Base-by-base conservation (phyloP, 2,888 invertebrate species). In the Euplagia quadripunctaria region DNA sequence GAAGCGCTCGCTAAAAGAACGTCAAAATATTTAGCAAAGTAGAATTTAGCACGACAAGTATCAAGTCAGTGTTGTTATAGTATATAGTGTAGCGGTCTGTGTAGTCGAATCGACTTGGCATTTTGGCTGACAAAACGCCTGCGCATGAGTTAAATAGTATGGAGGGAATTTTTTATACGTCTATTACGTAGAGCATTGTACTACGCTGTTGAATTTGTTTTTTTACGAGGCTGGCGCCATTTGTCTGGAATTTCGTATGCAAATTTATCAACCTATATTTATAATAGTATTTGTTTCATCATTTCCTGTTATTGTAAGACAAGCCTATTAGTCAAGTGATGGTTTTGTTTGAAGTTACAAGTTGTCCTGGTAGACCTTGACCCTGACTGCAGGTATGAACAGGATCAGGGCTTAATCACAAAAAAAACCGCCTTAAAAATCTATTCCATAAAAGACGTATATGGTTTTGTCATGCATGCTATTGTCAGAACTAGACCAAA, bases 41-140 rank as follows among this genome's bases (percentile, higher is more conserved):
- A 9, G 16, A 74, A 73, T 75, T 82, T 73, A 73, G 76, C 73
- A 66, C 76, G 69, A 43, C 73, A 87, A 91, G 87, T 90, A 93
- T 90, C 93, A 93, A 94, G 78, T 82, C 49, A 1, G 12, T 58
- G 81, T 51, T 52, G 69, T 80, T 84, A 80, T 72, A 55, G 79
- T 90, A 85, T 72, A 84, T 84, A 82, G 86, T 87, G 86, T 91
- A 92, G 91, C 91, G 91, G 92, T 91, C 82, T 89, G 90, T 92
- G 93, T 94, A 92, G 93, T 94, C 91, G 90, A 93, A 90, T 90
- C 91, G 89, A 90, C 91, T 91, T 95, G 95, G 92, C 95, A 95
- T 95, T 95, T 94, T 87, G 94, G 93, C 94, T 92, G 93, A 93
- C 94, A 93, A 95, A 89, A 94, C 93, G 91, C 89, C 91, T 85